Evolutionary conservation across 2,113 vertebrate species (phyloP), one percentile per base, ranked within the genome.

Genomic region (Seriola quinqueradiata): DNA sequence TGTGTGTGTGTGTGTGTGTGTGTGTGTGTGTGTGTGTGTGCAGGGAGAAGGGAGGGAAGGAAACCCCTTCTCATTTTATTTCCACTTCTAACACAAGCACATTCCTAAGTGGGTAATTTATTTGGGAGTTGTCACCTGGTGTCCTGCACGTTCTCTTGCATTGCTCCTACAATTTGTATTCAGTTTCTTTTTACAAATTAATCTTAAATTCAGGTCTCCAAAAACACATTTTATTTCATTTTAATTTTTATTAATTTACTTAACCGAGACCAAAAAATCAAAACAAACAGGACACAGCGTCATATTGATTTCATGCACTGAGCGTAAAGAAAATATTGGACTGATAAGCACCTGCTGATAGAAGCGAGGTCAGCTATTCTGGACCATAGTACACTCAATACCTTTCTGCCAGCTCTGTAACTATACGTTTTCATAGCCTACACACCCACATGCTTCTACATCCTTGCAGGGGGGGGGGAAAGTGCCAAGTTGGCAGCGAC

Each of bases 341-440:
- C 70, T n/a, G 70, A 75, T 79, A 54, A 90, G 89, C 79, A 69
- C 25, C 66, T 78, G 81, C 79, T 86, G 0, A 64, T 71, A 16
- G 69, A 60, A 59, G 75, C n/a, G 19, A 81, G 76, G 70, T 90
- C 90, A 90, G 88, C 90, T 76, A 2, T 83, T 91, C 81, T 71
- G 42, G 66, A 65, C n/a, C 36, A 50, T 80, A 84, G 86, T 89
- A 84, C 83, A 75, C 78, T 73, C 67, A 28, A 11, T 79, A 32
- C 59, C 48, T 71, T 59, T 69, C 77, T 87, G 83, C 77, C 79
- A 75, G 75, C 44, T 77, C 64, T 74, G 77, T 68, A 54, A 70
- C 77, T 70, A 79, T 81, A 83, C 72, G 25, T 79, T 75, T 76
- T 25, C 71, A 85, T 28, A 6, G 32, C 75, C 72, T 66, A 83